Percentiles rank a stretch among this genome's conserved stretches.
Evolutionary conservation across 2,113 vertebrate genomes (phyloP).

Genomic region (Nothobranchius furzeri): DNA sequence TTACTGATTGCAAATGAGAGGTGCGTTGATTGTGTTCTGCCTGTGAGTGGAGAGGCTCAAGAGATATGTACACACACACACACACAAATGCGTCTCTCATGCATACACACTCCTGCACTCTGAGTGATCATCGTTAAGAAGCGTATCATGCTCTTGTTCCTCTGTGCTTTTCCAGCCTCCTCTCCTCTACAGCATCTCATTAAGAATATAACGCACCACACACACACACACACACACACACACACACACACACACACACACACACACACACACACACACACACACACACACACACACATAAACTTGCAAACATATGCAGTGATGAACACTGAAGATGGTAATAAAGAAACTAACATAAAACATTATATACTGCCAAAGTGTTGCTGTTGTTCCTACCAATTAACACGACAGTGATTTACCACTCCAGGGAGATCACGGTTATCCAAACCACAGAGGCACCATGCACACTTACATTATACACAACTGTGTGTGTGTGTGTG

Average conservation of each 20-base stretch:
- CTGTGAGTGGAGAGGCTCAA: constrained; percentile 65
- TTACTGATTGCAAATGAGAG: constrained; percentile 99
- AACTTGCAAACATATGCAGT: constrained; percentile 35
- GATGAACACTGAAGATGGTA: constrained; percentile 66
- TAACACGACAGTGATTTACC: constrained; percentile 71
- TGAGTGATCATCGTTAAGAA: constrained; percentile 75
- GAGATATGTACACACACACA: constrained; percentile 35
- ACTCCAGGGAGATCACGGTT: constrained; percentile 18
- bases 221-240: constrained; percentile 52
- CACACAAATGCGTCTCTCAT: constrained; percentile 20
- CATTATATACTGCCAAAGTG: constrained; percentile 79
- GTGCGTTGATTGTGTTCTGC: constrained; percentile 74
- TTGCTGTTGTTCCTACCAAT: constrained; percentile 76
- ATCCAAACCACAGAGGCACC: constrained; percentile 19
- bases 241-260: too few species aligned
- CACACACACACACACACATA: constrained; percentile 1
- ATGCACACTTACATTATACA: constrained; percentile 13
- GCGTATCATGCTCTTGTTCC: constrained; percentile 76
- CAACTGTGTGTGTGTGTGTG: neutral
- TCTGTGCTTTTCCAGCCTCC: constrained; percentile 71
- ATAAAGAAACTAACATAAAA: constrained; percentile 77
- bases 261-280: too few species aligned
- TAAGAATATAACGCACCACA: constrained; percentile 70
- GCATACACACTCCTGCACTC: constrained; percentile 50
- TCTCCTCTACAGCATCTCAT: constrained; percentile 68